Evolutionary conservation across 2,888 invertebrate genomes (phyloP).

Genomic region (Chrysina gloriosa): DNA sequence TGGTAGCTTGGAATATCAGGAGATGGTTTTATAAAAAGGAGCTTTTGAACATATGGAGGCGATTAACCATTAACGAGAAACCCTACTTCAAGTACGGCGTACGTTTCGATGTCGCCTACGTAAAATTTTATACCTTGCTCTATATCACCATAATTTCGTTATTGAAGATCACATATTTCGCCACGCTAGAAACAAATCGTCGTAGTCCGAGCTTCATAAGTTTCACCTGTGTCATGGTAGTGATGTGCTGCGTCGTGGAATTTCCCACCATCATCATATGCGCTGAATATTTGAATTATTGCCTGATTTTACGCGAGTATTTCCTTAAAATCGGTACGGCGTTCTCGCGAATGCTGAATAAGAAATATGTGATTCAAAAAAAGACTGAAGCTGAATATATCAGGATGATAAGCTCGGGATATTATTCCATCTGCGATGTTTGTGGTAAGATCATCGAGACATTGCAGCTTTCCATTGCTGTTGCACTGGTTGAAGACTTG

Average conservation of each 20-base stretch:
- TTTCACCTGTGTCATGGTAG: neutral
- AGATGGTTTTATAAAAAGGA: neutral
- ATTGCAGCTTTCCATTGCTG: neutral
- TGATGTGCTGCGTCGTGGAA: neutral
- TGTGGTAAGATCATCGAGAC: neutral
- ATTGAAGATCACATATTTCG: neutral
- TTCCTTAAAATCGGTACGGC: conserved; percentile 15
- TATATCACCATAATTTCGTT: neutral
- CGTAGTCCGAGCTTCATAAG: too few species aligned
- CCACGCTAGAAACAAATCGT: neutral
- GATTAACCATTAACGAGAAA: conserved; percentile 7
- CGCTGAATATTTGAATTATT: conserved; percentile 5
- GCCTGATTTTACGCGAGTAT: conserved; percentile 19
- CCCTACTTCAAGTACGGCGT: neutral
- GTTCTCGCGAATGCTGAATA: conserved; percentile 3
- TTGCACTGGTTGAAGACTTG: neutral
- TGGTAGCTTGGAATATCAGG: conserved; percentile 12
- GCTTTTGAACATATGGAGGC: conserved; percentile 13
- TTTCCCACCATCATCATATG: neutral
- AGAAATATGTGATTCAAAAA: neutral
- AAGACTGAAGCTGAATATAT: conserved; percentile 12
- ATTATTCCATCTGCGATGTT: conserved; percentile 18
- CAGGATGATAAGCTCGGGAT: neutral
- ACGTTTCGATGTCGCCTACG: neutral
- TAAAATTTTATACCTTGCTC: neutral